A percentile compares a stretch with the other conserved stretches of the same genome.
Evolutionary conservation across 2,888 invertebrate species (phyloP).

Genomic region (Hypolimnas misippus): DNA sequence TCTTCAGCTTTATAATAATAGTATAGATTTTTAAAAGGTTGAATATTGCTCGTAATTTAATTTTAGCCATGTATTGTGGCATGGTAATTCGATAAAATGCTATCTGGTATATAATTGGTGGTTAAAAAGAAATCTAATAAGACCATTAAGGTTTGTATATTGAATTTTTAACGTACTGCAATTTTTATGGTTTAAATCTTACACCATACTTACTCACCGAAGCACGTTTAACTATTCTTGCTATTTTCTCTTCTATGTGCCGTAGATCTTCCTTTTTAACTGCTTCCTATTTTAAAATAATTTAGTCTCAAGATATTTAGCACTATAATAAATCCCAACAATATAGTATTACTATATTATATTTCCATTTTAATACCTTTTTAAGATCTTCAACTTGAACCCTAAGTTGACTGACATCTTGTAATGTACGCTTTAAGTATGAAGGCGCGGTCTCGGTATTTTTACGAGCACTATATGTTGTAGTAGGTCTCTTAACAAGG

Average conservation of each 20-base stretch:
- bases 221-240: slow-evolving; percentile 55
- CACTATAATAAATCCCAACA: background rate
- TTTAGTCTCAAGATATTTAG: background rate
- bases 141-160: too few species aligned
- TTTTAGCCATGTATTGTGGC: too few species aligned
- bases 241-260: slow-evolving; percentile 64
- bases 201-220: slow-evolving; percentile 54
- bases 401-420: slow-evolving; percentile 60
- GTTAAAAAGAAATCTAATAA: too few species aligned
- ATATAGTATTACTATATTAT: background rate
- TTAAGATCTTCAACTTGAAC: slow-evolving; percentile 62
- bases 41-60: too few species aligned
- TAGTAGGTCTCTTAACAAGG: slow-evolving; percentile 47
- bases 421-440: slow-evolving; percentile 55
- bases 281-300: slow-evolving; percentile 51
- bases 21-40: too few species aligned
- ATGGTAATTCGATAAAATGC: too few species aligned
- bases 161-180: too few species aligned
- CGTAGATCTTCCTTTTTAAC: slow-evolving; percentile 66
- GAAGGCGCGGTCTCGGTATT: slow-evolving; percentile 37
- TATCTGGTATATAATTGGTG: too few species aligned
- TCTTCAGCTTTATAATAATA: too few species aligned
- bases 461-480: slow-evolving; percentile 32
- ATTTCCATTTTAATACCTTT: slow-evolving; percentile 53
- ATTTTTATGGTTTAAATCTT: background rate